These are phyloP conservation scores for Ophthalmolycus amberensis DNA, from an alignment of 2,113 vertebrate genomes.

Conservation along the genomic window DNA sequence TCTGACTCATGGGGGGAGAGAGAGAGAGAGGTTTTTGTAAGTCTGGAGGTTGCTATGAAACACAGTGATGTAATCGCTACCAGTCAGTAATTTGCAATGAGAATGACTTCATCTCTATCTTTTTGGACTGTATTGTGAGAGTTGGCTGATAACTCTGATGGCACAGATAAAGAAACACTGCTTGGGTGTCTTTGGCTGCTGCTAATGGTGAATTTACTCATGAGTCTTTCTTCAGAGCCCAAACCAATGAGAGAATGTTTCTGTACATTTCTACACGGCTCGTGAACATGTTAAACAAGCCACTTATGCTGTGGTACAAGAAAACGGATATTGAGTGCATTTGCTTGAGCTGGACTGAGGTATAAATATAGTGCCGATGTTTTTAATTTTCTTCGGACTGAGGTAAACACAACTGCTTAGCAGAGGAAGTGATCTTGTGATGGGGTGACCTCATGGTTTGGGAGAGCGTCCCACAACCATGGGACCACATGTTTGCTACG, in stretches of 20 bases:
- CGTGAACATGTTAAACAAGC: not conserved
- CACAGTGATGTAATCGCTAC: conserved; percentile 47
- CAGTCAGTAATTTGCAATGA: conserved; percentile 43
- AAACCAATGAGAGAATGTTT: not conserved
- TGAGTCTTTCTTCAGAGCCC: not conserved
- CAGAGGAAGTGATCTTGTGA: conserved; percentile 23
- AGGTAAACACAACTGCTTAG: conserved; percentile 9
- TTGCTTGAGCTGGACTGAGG: not conserved
- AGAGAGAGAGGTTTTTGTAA: conserved; percentile 1
- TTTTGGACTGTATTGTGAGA: conserved; percentile 21
- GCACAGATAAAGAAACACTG: conserved; percentile 1
- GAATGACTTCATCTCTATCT: conserved; percentile 46
- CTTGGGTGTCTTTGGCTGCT: not conserved
- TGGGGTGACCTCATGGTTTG: conserved; percentile 26
- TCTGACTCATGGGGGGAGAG: conserved; percentile 30
- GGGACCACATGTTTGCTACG: not conserved
- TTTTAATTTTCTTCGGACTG: conserved; percentile 29
- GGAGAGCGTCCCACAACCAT: not conserved
- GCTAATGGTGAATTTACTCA: not conserved
- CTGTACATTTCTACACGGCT: not conserved
- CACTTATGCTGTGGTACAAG: not conserved
- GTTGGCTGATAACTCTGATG: conserved; percentile 2
- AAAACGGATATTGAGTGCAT: not conserved
- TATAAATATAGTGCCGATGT: conserved; percentile 20
- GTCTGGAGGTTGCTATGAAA: conserved; percentile 46